Percentiles rank a stretch among this genome's conserved stretches.
Evolutionary conservation across 2,113 vertebrate genomes (phyloP).

Genomic region (Platysteira castanea): DNA sequence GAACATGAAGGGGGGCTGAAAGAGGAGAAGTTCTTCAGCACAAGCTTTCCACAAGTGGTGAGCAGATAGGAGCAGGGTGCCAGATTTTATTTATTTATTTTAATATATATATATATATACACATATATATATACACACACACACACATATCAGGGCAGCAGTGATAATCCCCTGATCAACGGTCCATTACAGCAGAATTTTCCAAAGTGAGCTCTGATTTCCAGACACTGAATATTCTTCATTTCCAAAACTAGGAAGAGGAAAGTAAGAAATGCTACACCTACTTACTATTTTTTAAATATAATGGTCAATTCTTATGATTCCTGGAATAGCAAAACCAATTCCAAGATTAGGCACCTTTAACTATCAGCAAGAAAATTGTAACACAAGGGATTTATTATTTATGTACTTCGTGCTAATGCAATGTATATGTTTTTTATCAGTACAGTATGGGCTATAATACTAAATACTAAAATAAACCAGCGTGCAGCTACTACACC

Average conservation of each 20-base stretch:
- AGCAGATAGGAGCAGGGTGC: neutral
- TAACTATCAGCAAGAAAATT: neutral
- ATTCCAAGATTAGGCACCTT: neutral
- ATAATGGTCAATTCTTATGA: neutral
- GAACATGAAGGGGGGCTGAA: neutral
- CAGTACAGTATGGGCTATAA: neutral
- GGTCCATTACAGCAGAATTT: neutral
- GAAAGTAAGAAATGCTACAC: neutral
- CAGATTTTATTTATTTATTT: neutral
- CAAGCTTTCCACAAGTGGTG: neutral
- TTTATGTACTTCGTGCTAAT: neutral
- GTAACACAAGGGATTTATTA: neutral
- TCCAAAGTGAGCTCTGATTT: neutral
- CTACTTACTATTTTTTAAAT: neutral
- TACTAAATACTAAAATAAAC: neutral
- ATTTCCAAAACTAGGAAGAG: neutral
- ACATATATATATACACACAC: accelerated
- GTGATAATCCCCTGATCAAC: neutral
- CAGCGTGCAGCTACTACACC: neutral
- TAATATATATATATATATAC: too few species aligned
- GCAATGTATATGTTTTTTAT: neutral
- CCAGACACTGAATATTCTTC: neutral
- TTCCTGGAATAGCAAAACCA: neutral
- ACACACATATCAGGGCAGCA: neutral
- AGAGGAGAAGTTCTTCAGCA: neutral